Conservation (phyloP, 1,140 invertebrate genomes). For the Drosophila pseudoobscura region DNA sequence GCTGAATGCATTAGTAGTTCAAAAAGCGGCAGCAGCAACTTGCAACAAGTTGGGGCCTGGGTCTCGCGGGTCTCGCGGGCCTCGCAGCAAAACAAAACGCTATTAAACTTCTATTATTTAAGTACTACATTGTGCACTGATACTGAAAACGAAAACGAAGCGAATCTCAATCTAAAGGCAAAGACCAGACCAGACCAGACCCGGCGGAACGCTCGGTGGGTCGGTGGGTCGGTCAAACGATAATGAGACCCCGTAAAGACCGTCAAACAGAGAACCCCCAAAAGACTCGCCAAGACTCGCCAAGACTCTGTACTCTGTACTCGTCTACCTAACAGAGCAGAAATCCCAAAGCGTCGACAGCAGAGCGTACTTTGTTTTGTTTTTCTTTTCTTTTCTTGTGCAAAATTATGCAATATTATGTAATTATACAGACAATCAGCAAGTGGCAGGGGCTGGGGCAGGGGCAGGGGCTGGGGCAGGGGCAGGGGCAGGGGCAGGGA, state of each 20-base stretch:
- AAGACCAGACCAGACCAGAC: slow-evolving; percentile 5
- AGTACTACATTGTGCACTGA: slow-evolving; percentile 80
- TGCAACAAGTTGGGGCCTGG: slow-evolving; percentile 47
- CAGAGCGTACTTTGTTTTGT: slow-evolving; percentile 54
- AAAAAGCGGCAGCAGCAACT: slow-evolving; percentile 41
- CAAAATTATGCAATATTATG: slow-evolving; percentile 81
- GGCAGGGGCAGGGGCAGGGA: slow-evolving; percentile 28
- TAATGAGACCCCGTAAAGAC: slow-evolving; percentile 43
- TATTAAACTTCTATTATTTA: slow-evolving; percentile 83
- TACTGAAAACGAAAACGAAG: slow-evolving; percentile 60
- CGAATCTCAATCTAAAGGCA: slow-evolving; percentile 28
- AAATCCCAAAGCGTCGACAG: slow-evolving; percentile 71
- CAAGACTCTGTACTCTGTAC: slow-evolving; percentile 6
- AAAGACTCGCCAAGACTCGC: slow-evolving; percentile 7
- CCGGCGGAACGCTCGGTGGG: not conserved
- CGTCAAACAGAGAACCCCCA: not conserved
- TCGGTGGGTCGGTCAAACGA: slow-evolving; percentile 36
- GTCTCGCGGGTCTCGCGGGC: slow-evolving; percentile 27
- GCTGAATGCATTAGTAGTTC: slow-evolving; percentile 83
- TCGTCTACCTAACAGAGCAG: slow-evolving; percentile 75
- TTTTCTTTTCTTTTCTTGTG: slow-evolving; percentile 9
- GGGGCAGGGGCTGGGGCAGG: too few species aligned
- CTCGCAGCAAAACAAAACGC: slow-evolving; percentile 70
- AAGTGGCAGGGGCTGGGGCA: slow-evolving; percentile 41
- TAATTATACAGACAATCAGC: slow-evolving; percentile 79